Conservation (phyloP, 2,797 vertebrate species). For the Bovichtus variegatus region DNA sequence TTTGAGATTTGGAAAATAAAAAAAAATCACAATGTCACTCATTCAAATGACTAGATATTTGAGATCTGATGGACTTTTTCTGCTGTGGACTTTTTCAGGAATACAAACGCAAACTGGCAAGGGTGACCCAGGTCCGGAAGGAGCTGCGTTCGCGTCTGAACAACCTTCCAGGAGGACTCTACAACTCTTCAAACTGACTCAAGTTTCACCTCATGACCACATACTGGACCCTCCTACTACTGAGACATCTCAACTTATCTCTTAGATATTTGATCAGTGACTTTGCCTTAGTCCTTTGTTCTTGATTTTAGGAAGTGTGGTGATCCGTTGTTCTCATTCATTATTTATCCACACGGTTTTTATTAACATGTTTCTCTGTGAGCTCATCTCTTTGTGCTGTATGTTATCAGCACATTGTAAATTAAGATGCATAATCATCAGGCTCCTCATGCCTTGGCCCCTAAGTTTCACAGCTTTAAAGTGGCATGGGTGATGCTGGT, state of each 20-base stretch:
- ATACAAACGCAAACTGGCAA: constrained; percentile 96
- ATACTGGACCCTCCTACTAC: constrained; percentile 24
- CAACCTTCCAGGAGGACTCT: constrained; percentile 92
- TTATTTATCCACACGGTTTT: constrained; percentile 51
- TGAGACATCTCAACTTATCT: constrained; percentile 48
- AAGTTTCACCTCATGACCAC: not conserved
- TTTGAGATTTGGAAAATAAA: not conserved
- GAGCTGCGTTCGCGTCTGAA: constrained; percentile 95
- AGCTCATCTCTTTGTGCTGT: constrained; percentile 31
- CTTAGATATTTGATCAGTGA: constrained; percentile 53
- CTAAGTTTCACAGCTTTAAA: constrained; percentile 63
- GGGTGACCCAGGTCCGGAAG: constrained; percentile 96
- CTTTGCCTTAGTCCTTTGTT: constrained; percentile 4
- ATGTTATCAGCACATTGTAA: constrained; percentile 34
- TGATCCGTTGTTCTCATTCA: constrained; percentile 38
- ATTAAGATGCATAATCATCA: constrained; percentile 9
- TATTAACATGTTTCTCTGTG: constrained; percentile 26
- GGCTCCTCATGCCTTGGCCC: constrained; percentile 27
- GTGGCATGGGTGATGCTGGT: constrained; percentile 85
- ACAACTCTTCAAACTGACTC: constrained; percentile 89
- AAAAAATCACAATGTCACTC: not conserved
- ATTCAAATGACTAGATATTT: not conserved
- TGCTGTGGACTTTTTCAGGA: constrained; percentile 88
- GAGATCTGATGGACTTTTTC: constrained; percentile 55
- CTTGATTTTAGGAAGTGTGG: constrained; percentile 36